A percentile compares a stretch with the other conserved stretches of the same genome.
Evolutionary conservation across 2,113 vertebrate species (phyloP).

Genomic region (Ivindomyrus marchei): DNA sequence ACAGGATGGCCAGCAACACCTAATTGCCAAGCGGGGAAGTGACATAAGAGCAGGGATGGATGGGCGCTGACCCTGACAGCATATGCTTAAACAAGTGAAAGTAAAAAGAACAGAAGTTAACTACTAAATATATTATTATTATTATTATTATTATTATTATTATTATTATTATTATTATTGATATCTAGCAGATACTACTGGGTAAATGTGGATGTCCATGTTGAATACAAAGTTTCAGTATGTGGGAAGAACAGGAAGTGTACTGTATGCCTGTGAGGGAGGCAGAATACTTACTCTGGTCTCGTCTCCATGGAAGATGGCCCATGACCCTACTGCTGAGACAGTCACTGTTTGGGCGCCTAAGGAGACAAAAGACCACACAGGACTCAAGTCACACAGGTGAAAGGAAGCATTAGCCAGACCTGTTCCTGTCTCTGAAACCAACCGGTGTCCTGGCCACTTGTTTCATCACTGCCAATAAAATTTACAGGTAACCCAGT

Average conservation of each 20-base stretch:
- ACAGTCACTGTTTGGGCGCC: constrained; percentile 58
- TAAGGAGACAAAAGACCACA: constrained; percentile 24
- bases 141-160: background rate
- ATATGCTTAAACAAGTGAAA: background rate
- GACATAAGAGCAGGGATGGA: no score
- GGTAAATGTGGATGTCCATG: background rate
- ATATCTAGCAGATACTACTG: background rate
- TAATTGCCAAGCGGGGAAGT: no score
- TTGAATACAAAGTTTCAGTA: background rate
- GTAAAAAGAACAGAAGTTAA: background rate
- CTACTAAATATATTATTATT: background rate
- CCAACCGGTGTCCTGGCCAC: background rate
- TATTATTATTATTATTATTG: background rate
- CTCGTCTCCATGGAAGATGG: constrained; percentile 42
- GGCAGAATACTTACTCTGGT: constrained; percentile 47
- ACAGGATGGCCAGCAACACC: no score
- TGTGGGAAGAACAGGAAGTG: background rate
- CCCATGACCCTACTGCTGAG: constrained; percentile 61
- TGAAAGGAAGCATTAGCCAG: background rate
- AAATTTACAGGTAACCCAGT: background rate
- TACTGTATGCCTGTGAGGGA: background rate
- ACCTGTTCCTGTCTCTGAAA: background rate
- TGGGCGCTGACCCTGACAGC: no score
- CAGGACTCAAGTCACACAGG: background rate
- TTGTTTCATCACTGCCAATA: background rate